Conservation (phyloP, 2,888 invertebrate genomes). For the Drosophila fungiperda region DNA sequence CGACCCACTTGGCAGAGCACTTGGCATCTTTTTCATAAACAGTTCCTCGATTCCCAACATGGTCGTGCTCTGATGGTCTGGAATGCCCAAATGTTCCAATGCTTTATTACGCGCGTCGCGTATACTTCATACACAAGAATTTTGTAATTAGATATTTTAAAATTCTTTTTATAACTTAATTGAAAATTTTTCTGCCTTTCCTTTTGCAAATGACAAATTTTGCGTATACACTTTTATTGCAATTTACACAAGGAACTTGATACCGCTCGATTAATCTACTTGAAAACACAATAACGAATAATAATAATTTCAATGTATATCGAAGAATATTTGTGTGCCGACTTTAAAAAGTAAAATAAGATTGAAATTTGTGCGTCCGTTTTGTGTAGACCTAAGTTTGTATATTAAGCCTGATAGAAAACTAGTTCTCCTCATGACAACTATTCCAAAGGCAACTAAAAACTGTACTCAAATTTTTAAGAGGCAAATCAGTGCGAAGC, state of each 20-base stretch:
- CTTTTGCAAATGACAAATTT: slow-evolving; percentile 42
- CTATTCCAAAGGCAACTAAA: slow-evolving; percentile 9
- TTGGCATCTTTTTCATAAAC: slow-evolving; percentile 57
- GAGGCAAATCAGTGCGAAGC: not conserved
- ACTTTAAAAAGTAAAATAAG: slow-evolving; percentile 74
- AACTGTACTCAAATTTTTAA: not conserved
- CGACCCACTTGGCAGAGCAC: slow-evolving; percentile 58
- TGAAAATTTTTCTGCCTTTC: slow-evolving; percentile 62
- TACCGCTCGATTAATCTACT: slow-evolving; percentile 45
- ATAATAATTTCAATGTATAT: slow-evolving; percentile 51
- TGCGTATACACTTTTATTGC: slow-evolving; percentile 53
- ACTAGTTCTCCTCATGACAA: slow-evolving; percentile 30
- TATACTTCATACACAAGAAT: slow-evolving; percentile 34
- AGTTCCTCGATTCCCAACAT: slow-evolving; percentile 68
- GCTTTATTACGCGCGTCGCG: slow-evolving; percentile 7
- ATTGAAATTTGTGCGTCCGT: slow-evolving; percentile 56
- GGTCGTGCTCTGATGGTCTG: slow-evolving; percentile 32
- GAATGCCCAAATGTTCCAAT: slow-evolving; percentile 12
- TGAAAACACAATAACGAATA: slow-evolving; percentile 52
- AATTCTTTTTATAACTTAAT: slow-evolving; percentile 53
- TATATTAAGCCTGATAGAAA: slow-evolving; percentile 31
- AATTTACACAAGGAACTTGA: slow-evolving; percentile 50
- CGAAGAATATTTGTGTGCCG: slow-evolving; percentile 68
- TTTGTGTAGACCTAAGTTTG: slow-evolving; percentile 38
- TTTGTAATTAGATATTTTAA: slow-evolving; percentile 27